Percentiles rank a stretch among this genome's conserved stretches.
These are phyloP conservation scores for Eleginops maclovinus DNA, from an alignment of 2,113 vertebrate species.

Conservation along the genomic window DNA sequence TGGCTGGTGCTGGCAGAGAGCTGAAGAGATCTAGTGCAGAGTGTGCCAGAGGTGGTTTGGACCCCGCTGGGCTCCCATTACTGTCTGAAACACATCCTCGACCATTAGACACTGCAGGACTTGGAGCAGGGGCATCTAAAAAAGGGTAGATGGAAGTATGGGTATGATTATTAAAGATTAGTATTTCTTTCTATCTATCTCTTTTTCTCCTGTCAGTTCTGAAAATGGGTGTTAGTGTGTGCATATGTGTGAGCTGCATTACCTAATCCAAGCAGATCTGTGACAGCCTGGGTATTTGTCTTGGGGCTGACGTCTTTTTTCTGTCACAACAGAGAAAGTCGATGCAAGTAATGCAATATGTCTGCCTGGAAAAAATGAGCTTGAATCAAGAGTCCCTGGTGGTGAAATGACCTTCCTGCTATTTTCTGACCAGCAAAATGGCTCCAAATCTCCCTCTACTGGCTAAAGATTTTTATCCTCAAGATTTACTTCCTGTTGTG, in stretches of 20 bases:
- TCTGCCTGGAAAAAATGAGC: constrained; percentile 4
- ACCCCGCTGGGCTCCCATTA: constrained; percentile 58
- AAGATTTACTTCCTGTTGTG: background rate
- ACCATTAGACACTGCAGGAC: constrained; percentile 83
- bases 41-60: constrained; percentile 83
- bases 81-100: constrained; percentile 77
- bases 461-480: background rate
- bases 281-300: constrained; percentile 87
- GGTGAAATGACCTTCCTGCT: constrained; percentile 16
- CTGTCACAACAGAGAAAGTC: constrained; percentile 56
- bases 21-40: constrained; percentile 92
- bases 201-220: background rate
- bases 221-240: background rate
- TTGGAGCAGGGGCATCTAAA: constrained; percentile 76
- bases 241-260: constrained; percentile 41
- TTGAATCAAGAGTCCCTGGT: constrained; percentile 8
- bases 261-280: constrained; percentile 96
- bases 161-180: background rate
- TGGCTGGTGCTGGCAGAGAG: constrained; percentile 76
- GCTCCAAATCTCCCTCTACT: constrained; percentile 1
- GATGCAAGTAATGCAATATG: constrained; percentile 4
- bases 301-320: constrained; percentile 86
- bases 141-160: constrained; percentile 6
- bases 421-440: background rate
- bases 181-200: background rate